Conservation (phyloP, 2,888 invertebrate genomes). For the Tetramorium bicarinatum region DNA sequence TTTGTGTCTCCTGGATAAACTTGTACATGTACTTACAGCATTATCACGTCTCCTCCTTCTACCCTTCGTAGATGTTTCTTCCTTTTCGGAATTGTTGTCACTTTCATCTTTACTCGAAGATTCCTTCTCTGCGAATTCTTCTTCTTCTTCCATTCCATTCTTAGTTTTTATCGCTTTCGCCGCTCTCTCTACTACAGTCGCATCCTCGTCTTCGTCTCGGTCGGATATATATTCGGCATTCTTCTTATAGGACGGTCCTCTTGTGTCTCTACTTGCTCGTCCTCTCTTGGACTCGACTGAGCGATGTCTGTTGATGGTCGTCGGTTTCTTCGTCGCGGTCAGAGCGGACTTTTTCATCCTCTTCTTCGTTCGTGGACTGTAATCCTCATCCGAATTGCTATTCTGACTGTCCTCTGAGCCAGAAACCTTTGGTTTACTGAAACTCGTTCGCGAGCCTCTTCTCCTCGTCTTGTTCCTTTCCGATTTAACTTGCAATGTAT, state of each 20-base stretch:
- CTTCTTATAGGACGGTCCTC: slow-evolving; percentile 67
- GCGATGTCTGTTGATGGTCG: slow-evolving; percentile 58
- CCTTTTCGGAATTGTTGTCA: slow-evolving; percentile 62
- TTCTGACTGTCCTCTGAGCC: slow-evolving; percentile 80
- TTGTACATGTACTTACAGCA: slow-evolving; percentile 62
- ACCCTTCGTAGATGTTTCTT: slow-evolving; percentile 51
- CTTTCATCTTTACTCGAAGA: slow-evolving; percentile 67
- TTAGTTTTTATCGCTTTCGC: slow-evolving; percentile 17
- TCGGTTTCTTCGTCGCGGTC: slow-evolving; percentile 65
- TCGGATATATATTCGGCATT: slow-evolving; percentile 35
- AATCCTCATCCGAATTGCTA: slow-evolving; percentile 82
- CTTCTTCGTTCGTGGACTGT: slow-evolving; percentile 80
- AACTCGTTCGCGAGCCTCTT: slow-evolving; percentile 73
- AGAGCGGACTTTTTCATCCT: slow-evolving; percentile 74
- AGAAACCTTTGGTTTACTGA: slow-evolving; percentile 72
- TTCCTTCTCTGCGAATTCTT: slow-evolving; percentile 65
- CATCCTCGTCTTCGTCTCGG: slow-evolving; percentile 60
- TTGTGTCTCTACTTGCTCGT: slow-evolving; percentile 66
- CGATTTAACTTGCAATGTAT: slow-evolving; percentile 47
- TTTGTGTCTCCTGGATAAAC: slow-evolving; percentile 22
- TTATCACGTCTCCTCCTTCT: slow-evolving; percentile 24
- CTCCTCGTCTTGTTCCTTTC: slow-evolving; percentile 52
- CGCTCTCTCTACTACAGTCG: slow-evolving; percentile 49
- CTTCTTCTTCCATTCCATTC: slow-evolving; percentile 61
- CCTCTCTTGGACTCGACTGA: slow-evolving; percentile 70